These are phyloP conservation scores for Anthophora plumipes DNA, from an alignment of 2,888 invertebrate species.

Conservation along the genomic window DNA sequence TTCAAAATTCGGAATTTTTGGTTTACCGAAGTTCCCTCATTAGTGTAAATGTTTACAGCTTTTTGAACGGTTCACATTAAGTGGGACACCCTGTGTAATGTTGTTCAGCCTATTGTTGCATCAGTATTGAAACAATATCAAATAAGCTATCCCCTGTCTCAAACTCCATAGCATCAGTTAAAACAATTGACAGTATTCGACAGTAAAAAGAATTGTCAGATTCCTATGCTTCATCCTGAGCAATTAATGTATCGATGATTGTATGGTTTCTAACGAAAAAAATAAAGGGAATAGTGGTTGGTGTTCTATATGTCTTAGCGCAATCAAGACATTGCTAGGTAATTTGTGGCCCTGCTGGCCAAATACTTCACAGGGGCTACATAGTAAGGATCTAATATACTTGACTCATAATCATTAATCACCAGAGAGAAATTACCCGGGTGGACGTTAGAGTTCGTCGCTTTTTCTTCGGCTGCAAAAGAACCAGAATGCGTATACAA, in stretches of 20 bases:
- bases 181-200: no score
- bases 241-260: background rate
- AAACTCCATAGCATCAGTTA: no score
- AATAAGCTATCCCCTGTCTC: no score
- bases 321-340: constrained; percentile 80
- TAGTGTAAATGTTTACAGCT: no score
- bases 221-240: no score
- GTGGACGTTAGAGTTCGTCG: constrained; percentile 48
- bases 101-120: no score
- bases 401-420: constrained; percentile 84
- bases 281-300: constrained; percentile 45
- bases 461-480: constrained; percentile 40
- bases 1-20: no score
- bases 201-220: no score
- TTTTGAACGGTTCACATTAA: no score
- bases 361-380: constrained; percentile 69
- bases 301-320: constrained; percentile 61
- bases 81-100: no score
- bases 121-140: no score
- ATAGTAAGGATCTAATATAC: constrained; percentile 80
- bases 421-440: constrained; percentile 72
- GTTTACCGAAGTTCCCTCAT: no score
- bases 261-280: constrained; percentile 16
- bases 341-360: constrained; percentile 74
- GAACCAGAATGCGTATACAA: constrained; percentile 22